Percentiles rank a stretch among this genome's conserved stretches.
Conservation (phyloP, 2,888 invertebrate genomes). For the Octonoba sinensis region DNA sequence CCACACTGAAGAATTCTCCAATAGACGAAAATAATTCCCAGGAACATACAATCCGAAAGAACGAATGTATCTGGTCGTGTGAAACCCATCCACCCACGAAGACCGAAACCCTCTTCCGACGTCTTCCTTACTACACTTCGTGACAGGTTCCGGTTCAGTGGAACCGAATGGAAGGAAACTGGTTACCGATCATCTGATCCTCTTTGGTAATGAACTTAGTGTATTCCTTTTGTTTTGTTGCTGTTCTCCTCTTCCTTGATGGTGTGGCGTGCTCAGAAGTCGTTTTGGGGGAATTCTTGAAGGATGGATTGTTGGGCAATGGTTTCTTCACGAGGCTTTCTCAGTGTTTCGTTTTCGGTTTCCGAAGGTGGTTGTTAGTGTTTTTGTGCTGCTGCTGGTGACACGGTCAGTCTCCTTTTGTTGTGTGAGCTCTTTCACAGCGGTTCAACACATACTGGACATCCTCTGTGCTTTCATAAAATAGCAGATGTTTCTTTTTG, state of each 20-base stretch:
- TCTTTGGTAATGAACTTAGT: conserved; percentile 55
- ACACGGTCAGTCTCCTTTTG: background rate
- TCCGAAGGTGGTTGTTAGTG: too few relatives aligned
- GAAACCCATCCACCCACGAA: conserved; percentile 57
- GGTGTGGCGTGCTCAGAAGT: background rate
- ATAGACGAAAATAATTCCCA: too few relatives aligned
- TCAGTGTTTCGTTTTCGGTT: too few relatives aligned
- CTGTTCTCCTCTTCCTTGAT: conserved; percentile 18
- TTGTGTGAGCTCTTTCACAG: background rate
- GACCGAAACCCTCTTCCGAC: conserved; percentile 29
- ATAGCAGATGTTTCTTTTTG: too few relatives aligned
- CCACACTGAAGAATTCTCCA: too few relatives aligned
- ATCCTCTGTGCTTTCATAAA: too few relatives aligned
- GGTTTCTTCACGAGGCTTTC: too few relatives aligned
- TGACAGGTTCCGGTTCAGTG: conserved; percentile 56
- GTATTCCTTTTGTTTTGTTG: conserved; percentile 22
- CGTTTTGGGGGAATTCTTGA: background rate
- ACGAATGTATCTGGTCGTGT: conserved; percentile 25
- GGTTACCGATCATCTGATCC: conserved; percentile 42
- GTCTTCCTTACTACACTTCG: conserved; percentile 12
- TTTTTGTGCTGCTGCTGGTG: background rate
- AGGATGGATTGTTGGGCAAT: background rate
- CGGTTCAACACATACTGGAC: too few relatives aligned
- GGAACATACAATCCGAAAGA: too few relatives aligned
- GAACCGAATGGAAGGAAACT: conserved; percentile 10